Percentiles rank a stretch among this genome's conserved stretches.
Evolutionary conservation across 2,888 invertebrate genomes (phyloP).

Genomic region (Girardia tigrina): DNA sequence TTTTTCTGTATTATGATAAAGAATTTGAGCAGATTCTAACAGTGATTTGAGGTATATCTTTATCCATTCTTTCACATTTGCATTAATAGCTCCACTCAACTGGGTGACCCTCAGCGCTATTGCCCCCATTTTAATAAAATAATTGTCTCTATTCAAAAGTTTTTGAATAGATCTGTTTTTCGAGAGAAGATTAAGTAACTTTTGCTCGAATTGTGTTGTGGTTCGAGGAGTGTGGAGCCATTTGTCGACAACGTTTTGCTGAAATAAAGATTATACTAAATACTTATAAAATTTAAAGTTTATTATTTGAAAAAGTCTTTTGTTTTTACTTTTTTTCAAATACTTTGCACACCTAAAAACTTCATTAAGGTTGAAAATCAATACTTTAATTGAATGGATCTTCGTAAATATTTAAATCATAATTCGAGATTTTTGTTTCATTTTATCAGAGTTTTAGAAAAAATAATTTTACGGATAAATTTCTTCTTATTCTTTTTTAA

Average conservation of each 20-base stretch:
- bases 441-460: too few species aligned
- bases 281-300: too few species aligned
- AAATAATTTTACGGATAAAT: too few species aligned
- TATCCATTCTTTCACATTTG: conserved; percentile 19
- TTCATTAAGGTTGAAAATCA: too few species aligned
- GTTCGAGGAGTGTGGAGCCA: conserved; percentile 24
- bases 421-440: too few species aligned
- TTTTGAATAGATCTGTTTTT: conserved; percentile 7
- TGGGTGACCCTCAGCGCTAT: conserved; percentile 17
- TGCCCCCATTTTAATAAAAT: conserved; percentile 25
- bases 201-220: conserved; percentile 25
- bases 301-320: too few species aligned
- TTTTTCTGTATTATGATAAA: conserved; percentile 24
- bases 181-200: not conserved
- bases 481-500: too few species aligned
- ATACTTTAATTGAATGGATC: too few species aligned
- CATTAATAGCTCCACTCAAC: not conserved
- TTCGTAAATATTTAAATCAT: too few species aligned
- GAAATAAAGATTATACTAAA: too few species aligned
- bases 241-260: conserved; percentile 33
- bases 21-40: conserved; percentile 27
- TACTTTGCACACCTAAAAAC: too few species aligned
- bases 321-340: too few species aligned
- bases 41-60: conserved; percentile 27
- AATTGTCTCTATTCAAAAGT: conserved; percentile 19